These are phyloP conservation scores for Alloscopus bannaensis DNA, from an alignment of 2,888 invertebrate species.

Conservation along the genomic window DNA sequence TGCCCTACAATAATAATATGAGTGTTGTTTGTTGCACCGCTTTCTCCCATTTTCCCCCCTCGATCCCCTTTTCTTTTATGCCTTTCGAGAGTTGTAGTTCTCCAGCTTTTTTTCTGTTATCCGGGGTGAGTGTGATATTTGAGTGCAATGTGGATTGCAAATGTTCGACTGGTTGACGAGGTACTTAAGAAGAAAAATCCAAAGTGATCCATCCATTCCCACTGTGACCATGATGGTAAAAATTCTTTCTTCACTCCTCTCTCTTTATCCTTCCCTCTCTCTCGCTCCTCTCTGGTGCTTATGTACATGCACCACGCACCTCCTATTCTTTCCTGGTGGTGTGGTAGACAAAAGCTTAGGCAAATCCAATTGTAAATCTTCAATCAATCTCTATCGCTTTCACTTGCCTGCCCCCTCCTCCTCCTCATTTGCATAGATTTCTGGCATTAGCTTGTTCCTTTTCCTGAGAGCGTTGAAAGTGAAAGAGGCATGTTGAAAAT, in stretches of 20 bases:
- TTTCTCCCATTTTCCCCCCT: constrained; percentile 11
- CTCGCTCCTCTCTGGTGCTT: constrained; percentile 1
- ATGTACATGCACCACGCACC: neutral
- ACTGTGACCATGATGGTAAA: constrained; percentile 55
- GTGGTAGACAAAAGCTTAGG: constrained; percentile 48
- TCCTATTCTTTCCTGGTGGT: too few relatives aligned
- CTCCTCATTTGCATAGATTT: constrained; percentile 64
- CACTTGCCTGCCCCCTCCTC: constrained; percentile 58
- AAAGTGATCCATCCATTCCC: constrained; percentile 61
- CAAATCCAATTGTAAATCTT: constrained; percentile 64
- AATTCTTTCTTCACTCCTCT: constrained; percentile 28
- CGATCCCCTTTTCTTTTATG: neutral
- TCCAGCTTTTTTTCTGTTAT: too few relatives aligned
- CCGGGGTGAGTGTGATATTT: neutral
- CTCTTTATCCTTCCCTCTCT: neutral
- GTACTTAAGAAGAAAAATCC: constrained; percentile 61
- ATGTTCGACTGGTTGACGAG: constrained; percentile 54
- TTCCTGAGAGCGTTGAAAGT: constrained; percentile 19
- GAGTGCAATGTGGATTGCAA: constrained; percentile 25
- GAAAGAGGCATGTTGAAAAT: too few relatives aligned
- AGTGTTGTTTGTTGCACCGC: constrained; percentile 17
- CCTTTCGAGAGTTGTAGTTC: too few relatives aligned
- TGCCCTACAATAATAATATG: constrained; percentile 19
- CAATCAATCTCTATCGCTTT: constrained; percentile 67
- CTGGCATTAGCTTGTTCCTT: constrained; percentile 49